A percentile compares a stretch with the other conserved stretches of the same genome.
Evolutionary conservation across 2,797 vertebrate genomes (phyloP).

Genomic region (Halcyon leucocephala): DNA sequence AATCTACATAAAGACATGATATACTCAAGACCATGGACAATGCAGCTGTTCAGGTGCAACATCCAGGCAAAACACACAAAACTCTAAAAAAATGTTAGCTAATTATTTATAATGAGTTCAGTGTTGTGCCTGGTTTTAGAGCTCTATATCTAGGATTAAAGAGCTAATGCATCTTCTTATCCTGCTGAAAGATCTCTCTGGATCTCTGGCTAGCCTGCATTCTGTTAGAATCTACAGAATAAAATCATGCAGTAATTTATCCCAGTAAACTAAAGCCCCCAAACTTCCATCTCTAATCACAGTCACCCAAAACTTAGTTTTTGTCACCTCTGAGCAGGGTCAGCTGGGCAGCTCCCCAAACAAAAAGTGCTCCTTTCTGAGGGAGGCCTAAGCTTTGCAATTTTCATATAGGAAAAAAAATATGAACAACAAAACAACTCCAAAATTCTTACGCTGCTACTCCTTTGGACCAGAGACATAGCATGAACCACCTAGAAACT

Average conservation of each 20-base stretch:
- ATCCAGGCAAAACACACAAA: background rate
- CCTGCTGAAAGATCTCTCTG: background rate
- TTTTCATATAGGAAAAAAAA: background rate
- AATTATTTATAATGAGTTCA: background rate
- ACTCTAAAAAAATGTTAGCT: background rate
- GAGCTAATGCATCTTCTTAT: background rate
- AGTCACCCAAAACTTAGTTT: background rate
- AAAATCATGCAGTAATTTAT: background rate
- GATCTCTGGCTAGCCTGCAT: background rate
- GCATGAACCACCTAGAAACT: background rate
- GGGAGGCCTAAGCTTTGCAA: background rate
- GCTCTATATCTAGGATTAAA: background rate
- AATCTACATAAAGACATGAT: background rate
- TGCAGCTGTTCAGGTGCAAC: background rate
- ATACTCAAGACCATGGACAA: background rate
- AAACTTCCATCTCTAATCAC: background rate
- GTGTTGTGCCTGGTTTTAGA: background rate
- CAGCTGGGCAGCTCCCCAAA: background rate
- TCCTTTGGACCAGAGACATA: background rate
- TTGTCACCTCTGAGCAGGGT: background rate
- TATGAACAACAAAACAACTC: background rate
- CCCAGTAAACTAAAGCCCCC: background rate
- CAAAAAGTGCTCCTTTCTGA: background rate
- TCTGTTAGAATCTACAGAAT: background rate
- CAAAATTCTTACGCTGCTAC: background rate